These are phyloP conservation scores for Sebastes itinus DNA, from an alignment of 2,797 vertebrate species.

Conservation along the genomic window DNA sequence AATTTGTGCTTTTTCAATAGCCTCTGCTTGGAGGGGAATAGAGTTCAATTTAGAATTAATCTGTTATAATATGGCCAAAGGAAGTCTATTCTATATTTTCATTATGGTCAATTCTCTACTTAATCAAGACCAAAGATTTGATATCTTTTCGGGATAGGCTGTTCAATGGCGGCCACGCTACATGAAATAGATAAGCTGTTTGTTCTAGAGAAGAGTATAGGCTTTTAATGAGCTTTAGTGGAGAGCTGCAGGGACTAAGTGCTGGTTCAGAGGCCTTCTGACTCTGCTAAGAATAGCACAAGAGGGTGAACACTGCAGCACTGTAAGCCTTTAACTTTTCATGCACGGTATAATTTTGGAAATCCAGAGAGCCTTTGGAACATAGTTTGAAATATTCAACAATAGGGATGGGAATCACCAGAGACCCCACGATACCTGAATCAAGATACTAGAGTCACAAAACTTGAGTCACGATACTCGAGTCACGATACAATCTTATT, in stretches of 20 bases:
- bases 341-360: neutral
- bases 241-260: neutral
- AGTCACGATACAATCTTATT: neutral
- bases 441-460: no score
- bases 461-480: no score
- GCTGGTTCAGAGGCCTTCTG: conserved; percentile 5
- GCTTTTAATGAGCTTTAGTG: conserved; percentile 16
- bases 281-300: neutral
- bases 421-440: no score
- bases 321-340: neutral
- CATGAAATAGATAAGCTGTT: conserved; percentile 11
- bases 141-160: neutral
- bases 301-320: neutral
- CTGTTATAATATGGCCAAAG: conserved; percentile 17
- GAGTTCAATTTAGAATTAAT: conserved; percentile 41
- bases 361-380: neutral
- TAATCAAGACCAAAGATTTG: conserved; percentile 5
- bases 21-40: conserved; percentile 38
- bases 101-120: conserved; percentile 28
- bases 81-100: conserved; percentile 14
- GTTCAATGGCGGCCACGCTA: neutral
- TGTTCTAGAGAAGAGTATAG: conserved; percentile 12
- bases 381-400: neutral
- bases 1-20: conserved; percentile 28
- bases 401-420: neutral